phyloP scores from a whole-genome alignment of 1,140 invertebrate species.

The Heliconius congener region DNA sequence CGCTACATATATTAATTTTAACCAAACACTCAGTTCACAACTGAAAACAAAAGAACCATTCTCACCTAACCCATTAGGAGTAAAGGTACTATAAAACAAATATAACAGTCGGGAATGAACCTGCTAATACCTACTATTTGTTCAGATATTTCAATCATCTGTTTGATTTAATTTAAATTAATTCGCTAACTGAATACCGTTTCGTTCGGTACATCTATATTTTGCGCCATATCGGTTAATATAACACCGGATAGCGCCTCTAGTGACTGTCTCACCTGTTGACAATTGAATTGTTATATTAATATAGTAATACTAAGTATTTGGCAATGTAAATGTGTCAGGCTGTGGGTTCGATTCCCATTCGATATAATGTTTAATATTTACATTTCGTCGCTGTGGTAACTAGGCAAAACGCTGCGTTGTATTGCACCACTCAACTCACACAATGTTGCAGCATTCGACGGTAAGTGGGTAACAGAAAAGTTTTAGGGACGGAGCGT shows the following conservation, averaged over 20 bases:
- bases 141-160: not conserved
- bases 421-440: too few species aligned
- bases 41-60: not conserved
- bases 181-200: slow-evolving; percentile 69
- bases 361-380: not conserved
- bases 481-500: too few species aligned
- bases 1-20: not conserved
- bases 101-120: not conserved
- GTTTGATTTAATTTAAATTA: not conserved
- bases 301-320: too few species aligned
- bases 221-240: slow-evolving; percentile 67
- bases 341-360: not conserved
- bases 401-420: too few species aligned
- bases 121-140: slow-evolving; percentile 8
- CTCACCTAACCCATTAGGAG: not conserved
- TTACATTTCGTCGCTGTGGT: not conserved
- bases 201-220: slow-evolving; percentile 62
- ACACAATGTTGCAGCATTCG: too few species aligned
- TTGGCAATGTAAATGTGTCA: too few species aligned
- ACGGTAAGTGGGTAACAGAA: too few species aligned
- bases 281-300: slow-evolving; percentile 11
- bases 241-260: slow-evolving; percentile 84
- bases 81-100: not conserved
- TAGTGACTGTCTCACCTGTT: slow-evolving; percentile 84
- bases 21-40: not conserved